These are phyloP conservation scores for Alviniconcha strummeri DNA, from an alignment of 2,888 invertebrate species.

Conservation along the genomic window DNA sequence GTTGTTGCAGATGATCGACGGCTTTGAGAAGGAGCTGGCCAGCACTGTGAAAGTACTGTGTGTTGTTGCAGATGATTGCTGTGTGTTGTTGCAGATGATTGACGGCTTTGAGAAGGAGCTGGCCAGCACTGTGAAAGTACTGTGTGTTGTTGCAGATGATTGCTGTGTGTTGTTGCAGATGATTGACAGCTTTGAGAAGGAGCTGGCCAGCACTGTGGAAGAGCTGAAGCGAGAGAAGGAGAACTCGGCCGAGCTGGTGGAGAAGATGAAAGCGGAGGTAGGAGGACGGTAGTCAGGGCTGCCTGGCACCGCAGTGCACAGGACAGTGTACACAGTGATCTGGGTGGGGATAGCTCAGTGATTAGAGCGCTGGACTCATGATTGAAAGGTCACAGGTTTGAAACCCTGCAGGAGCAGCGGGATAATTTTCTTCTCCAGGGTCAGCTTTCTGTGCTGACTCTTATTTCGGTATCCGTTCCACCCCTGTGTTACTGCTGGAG, in stretches of 20 bases:
- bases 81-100: background rate
- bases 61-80: conserved; percentile 33
- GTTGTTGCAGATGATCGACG: conserved; percentile 25
- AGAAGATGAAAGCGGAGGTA: conserved; percentile 56
- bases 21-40: no score
- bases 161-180: conserved; percentile 49
- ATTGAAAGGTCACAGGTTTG: no score
- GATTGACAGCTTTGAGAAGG: conserved; percentile 60
- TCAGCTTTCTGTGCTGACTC: no score
- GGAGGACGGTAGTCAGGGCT: background rate
- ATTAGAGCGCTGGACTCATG: no score
- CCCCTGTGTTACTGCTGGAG: no score
- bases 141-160: conserved; percentile 31
- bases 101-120: background rate
- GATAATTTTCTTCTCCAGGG: no score
- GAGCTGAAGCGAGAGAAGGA: conserved; percentile 60
- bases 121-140: background rate
- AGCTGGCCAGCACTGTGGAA: conserved; percentile 57
- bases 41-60: background rate
- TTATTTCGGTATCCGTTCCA: no score
- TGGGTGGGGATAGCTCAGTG: no score
- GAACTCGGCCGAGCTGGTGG: conserved; percentile 48
- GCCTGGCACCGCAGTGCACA: background rate
- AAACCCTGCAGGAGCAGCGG: no score
- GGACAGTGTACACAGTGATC: background rate